phyloP scores from a whole-genome alignment of 2,888 invertebrate genomes.

The Chymomyza fuscimana region DNA sequence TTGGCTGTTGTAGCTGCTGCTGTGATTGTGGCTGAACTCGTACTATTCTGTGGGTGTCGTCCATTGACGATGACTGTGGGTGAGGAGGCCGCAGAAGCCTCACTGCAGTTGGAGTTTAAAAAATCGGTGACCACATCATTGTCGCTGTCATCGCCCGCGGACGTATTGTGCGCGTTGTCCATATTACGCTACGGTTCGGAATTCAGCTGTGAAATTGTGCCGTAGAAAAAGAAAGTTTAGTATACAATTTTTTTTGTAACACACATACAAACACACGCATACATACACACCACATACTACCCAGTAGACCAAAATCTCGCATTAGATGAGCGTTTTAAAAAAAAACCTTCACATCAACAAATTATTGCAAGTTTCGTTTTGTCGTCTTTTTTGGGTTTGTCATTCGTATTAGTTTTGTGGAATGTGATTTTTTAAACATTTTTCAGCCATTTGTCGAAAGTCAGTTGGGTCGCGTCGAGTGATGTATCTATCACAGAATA shows the following conservation, averaged over 20 bases:
- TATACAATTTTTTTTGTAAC: slow-evolving; percentile 39
- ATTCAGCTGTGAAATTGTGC: slow-evolving; percentile 34
- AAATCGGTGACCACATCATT: slow-evolving; percentile 80
- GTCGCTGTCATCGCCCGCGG: slow-evolving; percentile 77
- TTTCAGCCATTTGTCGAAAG: too few relatives aligned
- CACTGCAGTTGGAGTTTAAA: slow-evolving; percentile 74
- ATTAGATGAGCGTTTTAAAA: not conserved
- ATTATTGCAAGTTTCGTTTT: too few relatives aligned
- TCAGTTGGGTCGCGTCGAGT: too few relatives aligned
- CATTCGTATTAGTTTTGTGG: too few relatives aligned
- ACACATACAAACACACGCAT: slow-evolving; percentile 19
- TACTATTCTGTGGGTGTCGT: slow-evolving; percentile 3
- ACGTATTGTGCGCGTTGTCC: slow-evolving; percentile 52
- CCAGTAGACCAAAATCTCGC: slow-evolving; percentile 22
- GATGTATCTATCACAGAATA: too few relatives aligned
- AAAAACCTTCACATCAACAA: too few relatives aligned
- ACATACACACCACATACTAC: slow-evolving; percentile 34
- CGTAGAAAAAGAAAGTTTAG: slow-evolving; percentile 72
- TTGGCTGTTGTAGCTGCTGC: slow-evolving; percentile 10
- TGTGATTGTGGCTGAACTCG: not conserved
- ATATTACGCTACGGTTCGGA: slow-evolving; percentile 48
- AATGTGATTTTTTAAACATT: too few relatives aligned
- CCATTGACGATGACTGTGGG: slow-evolving; percentile 3
- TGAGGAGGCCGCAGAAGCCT: slow-evolving; percentile 13
- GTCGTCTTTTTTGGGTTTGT: too few relatives aligned